Conservation (phyloP, 2,888 invertebrate species). For the Drosophila ezoana region DNA sequence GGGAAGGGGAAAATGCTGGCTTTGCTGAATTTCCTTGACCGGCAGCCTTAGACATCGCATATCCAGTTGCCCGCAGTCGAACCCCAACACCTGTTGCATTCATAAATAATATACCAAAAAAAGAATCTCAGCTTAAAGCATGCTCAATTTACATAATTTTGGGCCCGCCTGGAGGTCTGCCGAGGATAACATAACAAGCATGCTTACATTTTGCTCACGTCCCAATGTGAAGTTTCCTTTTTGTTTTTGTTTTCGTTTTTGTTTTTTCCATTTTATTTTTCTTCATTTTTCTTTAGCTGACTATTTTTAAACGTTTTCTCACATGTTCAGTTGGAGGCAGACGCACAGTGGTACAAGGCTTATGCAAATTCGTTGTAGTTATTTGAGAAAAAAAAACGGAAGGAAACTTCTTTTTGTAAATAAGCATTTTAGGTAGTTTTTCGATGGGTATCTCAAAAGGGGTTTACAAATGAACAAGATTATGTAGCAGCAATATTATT, state of each 20-base stretch:
- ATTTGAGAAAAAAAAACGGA: constrained; percentile 1
- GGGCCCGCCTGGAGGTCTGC: constrained; percentile 34
- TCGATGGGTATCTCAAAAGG: too few relatives aligned
- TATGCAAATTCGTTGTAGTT: neutral
- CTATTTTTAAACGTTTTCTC: constrained; percentile 51
- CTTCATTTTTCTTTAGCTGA: constrained; percentile 18
- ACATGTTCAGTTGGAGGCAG: constrained; percentile 23
- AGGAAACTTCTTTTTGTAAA: neutral
- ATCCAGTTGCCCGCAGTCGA: neutral
- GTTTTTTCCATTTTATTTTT: neutral
- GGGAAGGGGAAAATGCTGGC: constrained; percentile 23
- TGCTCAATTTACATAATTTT: constrained; percentile 70
- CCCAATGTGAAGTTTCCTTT: constrained; percentile 57
- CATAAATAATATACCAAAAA: constrained; percentile 58
- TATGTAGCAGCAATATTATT: too few relatives aligned
- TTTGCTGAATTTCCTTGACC: constrained; percentile 53
- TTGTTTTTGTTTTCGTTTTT: constrained; percentile 18
- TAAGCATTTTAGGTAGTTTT: too few relatives aligned
- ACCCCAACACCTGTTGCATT: constrained; percentile 72
- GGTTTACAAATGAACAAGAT: too few relatives aligned
- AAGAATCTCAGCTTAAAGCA: constrained; percentile 9
- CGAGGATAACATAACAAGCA: constrained; percentile 40
- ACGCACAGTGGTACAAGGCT: constrained; percentile 26
- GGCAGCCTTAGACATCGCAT: constrained; percentile 7
- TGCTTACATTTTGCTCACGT: constrained; percentile 75